phyloP scores from a whole-genome alignment of 2,113 vertebrate genomes.

The Solea solea region DNA sequence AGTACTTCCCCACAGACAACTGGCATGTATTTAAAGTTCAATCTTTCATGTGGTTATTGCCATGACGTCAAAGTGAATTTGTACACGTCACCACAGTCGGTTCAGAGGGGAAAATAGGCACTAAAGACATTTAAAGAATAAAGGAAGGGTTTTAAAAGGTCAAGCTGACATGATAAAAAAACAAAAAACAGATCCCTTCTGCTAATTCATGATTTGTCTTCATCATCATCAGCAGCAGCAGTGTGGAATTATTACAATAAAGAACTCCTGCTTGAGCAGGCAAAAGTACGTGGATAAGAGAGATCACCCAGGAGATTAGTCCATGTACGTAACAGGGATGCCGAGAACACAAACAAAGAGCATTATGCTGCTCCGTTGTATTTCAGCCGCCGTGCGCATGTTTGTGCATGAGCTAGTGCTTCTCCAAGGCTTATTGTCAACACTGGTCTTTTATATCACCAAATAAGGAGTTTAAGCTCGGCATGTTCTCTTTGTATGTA shows the following conservation, averaged over 20 bases:
- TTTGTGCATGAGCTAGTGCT: constrained; percentile 18
- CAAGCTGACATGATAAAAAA: constrained; percentile 6
- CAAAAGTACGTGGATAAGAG: constrained; percentile 74
- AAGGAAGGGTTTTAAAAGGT: neutral
- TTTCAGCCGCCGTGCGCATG: constrained; percentile 54
- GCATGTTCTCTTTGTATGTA: constrained; percentile 38
- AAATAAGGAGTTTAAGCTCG: constrained; percentile 32
- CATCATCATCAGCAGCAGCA: constrained; percentile 14
- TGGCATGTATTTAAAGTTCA: too few species aligned
- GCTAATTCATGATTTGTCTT: neutral
- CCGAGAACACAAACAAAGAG: constrained; percentile 75
- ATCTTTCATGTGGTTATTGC: too few species aligned
- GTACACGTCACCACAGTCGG: too few species aligned
- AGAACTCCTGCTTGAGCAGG: constrained; percentile 42
- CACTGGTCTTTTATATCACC: constrained; percentile 27
- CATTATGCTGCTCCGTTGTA: constrained; percentile 72
- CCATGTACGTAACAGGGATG: constrained; percentile 63
- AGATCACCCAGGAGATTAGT: constrained; percentile 71
- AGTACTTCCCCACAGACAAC: too few species aligned
- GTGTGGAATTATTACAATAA: constrained; percentile 22
- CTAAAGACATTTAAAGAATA: too few species aligned
- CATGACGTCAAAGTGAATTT: too few species aligned
- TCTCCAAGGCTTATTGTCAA: constrained; percentile 17
- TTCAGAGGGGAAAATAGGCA: too few species aligned
- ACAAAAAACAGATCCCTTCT: neutral